Evolutionary conservation across 1,140 invertebrate genomes (phyloP), one percentile per base, ranked within the genome.

Genomic region (Habropoda laboriosa): DNA sequence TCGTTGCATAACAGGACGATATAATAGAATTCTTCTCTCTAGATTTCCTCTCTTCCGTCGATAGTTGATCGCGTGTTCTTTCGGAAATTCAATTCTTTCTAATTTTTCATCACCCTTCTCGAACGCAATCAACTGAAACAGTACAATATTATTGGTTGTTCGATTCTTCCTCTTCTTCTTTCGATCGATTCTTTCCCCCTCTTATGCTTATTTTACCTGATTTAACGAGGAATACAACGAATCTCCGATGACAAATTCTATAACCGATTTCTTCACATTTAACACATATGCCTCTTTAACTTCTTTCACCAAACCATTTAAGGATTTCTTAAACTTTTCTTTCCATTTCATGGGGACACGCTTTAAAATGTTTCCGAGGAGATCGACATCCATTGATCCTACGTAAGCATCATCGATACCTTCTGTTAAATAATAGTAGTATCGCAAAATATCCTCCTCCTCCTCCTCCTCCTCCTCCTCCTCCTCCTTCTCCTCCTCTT

Each of bases 381-480:
- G 93, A 16, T 89, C 73, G 10, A 92, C 81, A 64, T 95, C 94
- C 86, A 99, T 94, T 2, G 97, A 95, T 27, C 97, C 96, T 1
- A 98, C 96, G 90, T 98, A 95, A 70, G 96, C 95, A 49, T 97
- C 97, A 89, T 98, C 97, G 45, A 98, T 96, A 0, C 97, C 97
- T 92, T 98, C 96, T 87, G 96, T 95, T 67, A 98, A 95, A 87
- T 98, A 99, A 92, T 97, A 98, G 90, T 98, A 97, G 93, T 98
- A 98, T 81, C 96, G 94, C 83, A 97, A 90, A 81, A 96, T 91
- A 87, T 97, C 95, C 72, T 94, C 94, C 85, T 97, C 96, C 42
- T 94, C 92, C 12, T 94, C 93, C 24, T 61, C 55, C 8, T 76
- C 38, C 0, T 12, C 13, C 93, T 32, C 83, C 67, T 40, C 66